Evolutionary conservation across 92 coral and sea anemone species (phyloP), one percentile per base, ranked within the genome.

Genomic region (Plumapathes pennacea): DNA sequence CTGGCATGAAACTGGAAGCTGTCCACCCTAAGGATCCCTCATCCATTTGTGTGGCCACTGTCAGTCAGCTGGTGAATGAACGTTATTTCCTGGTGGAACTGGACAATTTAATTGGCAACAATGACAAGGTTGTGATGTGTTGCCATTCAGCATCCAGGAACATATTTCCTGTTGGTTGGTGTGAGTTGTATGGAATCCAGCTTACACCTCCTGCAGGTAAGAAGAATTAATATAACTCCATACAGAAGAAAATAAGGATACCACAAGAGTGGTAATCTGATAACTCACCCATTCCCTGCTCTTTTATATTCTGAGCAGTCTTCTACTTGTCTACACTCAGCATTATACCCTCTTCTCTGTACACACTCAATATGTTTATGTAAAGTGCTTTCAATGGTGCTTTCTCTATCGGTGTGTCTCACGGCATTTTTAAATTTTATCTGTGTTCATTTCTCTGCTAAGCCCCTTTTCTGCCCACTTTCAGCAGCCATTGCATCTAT

Each of bases 121-220:
- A 65, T 11, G 53, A 55, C 26, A 70, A 65, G 44, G 60, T 72
- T 10, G 20, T 60, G 30, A 49, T 88, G 59, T 88, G 88, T 85
- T 88, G 96, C 40, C 84, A 80, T 32, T 51, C 80, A 2, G 49
- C 51, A 13, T 83, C 96, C 4, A 77, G 69, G 81, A 87, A 83
- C 40, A 82, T 87, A 29, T 87, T 87, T 58, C 96, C 96, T 46
- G 84, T 76, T 11, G 89, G 89, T 57, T 87, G 96, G 96, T 87
- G 96, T 59, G 78, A 68, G 26, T 56, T 45, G n/a, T 74, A 87
- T 60, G 83, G 83, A 41, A 65, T 87, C 14, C 81, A 71, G 22
- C 78, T 87, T 23, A 82, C 85, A 7, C 86, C 96, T 26, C 96
- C 96, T 3, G 83, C 89, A 61, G 96, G 95, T 86, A 76, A 3